phyloP scores from a whole-genome alignment of 2,797 vertebrate species.

The Acipenser transmontanus region DNA sequence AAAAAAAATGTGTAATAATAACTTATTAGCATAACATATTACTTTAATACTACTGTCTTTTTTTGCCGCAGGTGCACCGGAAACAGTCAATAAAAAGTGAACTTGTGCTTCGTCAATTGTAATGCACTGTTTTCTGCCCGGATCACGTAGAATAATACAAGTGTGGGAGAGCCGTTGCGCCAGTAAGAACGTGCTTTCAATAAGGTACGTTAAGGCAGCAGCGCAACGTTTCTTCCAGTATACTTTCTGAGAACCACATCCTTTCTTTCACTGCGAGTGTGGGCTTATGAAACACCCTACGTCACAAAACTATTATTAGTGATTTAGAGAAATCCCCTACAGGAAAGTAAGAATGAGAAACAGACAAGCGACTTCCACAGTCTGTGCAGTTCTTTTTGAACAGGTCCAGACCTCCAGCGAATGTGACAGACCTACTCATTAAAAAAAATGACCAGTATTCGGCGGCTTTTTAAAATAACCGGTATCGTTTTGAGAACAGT shows the following conservation, averaged over 20 bases:
- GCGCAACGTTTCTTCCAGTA: not conserved
- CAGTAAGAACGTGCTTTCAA: not conserved
- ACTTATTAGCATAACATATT: not conserved
- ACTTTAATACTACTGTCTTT: too few relatives aligned
- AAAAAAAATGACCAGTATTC: too few relatives aligned
- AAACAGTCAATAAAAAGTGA: not conserved
- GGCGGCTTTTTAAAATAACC: too few relatives aligned
- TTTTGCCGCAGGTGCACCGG: not conserved
- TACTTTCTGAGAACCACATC: constrained; percentile 8
- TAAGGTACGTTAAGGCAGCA: not conserved
- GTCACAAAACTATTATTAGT: constrained; percentile 42
- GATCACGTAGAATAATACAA: not conserved
- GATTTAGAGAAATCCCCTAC: constrained; percentile 57
- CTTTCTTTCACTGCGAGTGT: constrained; percentile 36
- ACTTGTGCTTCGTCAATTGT: not conserved
- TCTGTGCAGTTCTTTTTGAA: not conserved
- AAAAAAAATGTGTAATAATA: too few relatives aligned
- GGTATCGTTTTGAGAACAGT: too few relatives aligned
- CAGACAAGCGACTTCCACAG: constrained; percentile 12
- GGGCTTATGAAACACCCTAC: constrained; percentile 41
- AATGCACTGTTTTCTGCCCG: not conserved
- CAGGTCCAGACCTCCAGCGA: too few relatives aligned
- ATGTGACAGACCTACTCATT: too few relatives aligned
- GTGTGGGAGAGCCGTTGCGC: not conserved
- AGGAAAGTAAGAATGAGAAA: constrained; percentile 32